Base-by-base conservation (phyloP, 2,797 vertebrate genomes). In the Lindbergichthys nudifrons region DNA sequence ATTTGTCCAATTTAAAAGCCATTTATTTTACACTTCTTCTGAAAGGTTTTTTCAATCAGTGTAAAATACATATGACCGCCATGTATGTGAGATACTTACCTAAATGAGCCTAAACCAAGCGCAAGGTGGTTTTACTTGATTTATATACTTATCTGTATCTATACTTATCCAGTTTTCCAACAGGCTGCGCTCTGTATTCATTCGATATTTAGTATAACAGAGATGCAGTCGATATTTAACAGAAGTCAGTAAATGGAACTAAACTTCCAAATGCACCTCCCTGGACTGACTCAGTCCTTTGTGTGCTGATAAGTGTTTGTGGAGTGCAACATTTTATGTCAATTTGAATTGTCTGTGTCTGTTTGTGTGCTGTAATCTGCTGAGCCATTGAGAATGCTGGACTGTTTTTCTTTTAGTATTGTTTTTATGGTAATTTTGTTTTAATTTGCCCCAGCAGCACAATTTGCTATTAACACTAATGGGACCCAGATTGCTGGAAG, bases 371-470 rank as follows among this genome's bases (percentile, higher is more conserved):
- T 23, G 3, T 41, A 50, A 75, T 68, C 62, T 60, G 68, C 75
- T 78, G 77, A 80, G 50, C 57, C 68, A 62, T 69, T 64, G 52
- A 67, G 48, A 86, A 62, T 10, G 32, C 23, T 9, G 48, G 15
- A 60, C 47, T 73, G 52, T 18, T 64, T 63, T 62, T 75, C 23
- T 48, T 69, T 32, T 18, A 47, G 8, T 26, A 30, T 60, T 41
- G 51, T 75, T 53, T 80, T 70, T 60, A 75, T 77, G 57, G 9
- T 62, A 43, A 73, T 78, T 51, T 52, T 23, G 15, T 60, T 80
- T 68, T 75, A 56, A 65, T 77, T 83, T 64, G 26, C 39, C 67
- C 73, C 59, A 18, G 56, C 48, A 65, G 59, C 70, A 39, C 9
- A 73, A 53, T 65, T 52, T 64, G 48, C 73, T 26, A 23, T 59